Evolutionary conservation across 2,113 vertebrate genomes (phyloP), one percentile per base, ranked within the genome.

Genomic region (Epinephelus lanceolatus): DNA sequence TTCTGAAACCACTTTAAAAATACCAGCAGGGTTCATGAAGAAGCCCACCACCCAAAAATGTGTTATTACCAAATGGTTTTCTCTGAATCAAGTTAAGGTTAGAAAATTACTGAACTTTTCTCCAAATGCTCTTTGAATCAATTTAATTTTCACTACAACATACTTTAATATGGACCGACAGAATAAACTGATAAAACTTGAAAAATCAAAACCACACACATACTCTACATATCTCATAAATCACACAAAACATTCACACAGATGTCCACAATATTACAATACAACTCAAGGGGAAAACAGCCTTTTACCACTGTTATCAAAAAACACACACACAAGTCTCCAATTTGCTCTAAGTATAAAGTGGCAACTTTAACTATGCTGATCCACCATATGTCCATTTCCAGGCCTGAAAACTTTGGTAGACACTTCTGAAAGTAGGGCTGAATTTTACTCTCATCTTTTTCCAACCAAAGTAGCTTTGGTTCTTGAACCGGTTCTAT

Each of bases 1-100:
- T 88, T 92, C 77, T 89, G 76, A 88, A 92, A 92, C 78, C 86
- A 88, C 88, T 91, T 93, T 67, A 82, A 85, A 89, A 92, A 88
- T 87, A 92, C 81, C 80, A 93, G 79, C 45, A 40, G 85, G 67
- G 84, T 85, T 91, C 86, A 84, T n/a, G 71, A 78, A 81, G 76
- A 84, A 89, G 81, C 85, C 85, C 88, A 82, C 81, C 84, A 70
- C 72, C 79, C 71, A 81, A 88, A 91, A 88, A 78, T 49, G 47
- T 71, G 71, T 81, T 80, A 90, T 85, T 88, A 80, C 83, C 42
- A 82, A 91, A 86, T 71, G 37, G 71, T 78, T 90, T 88, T 53
- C 56, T 85, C 65, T 56, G 87, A 87, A 86, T 84, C 75, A 86
- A 87, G 71, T 77, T 62, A 52, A 74, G 66, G 13, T 42, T 75